Evolutionary conservation across 2,113 vertebrate species (phyloP).

Genomic region (Herpetotheres cachinnans): DNA sequence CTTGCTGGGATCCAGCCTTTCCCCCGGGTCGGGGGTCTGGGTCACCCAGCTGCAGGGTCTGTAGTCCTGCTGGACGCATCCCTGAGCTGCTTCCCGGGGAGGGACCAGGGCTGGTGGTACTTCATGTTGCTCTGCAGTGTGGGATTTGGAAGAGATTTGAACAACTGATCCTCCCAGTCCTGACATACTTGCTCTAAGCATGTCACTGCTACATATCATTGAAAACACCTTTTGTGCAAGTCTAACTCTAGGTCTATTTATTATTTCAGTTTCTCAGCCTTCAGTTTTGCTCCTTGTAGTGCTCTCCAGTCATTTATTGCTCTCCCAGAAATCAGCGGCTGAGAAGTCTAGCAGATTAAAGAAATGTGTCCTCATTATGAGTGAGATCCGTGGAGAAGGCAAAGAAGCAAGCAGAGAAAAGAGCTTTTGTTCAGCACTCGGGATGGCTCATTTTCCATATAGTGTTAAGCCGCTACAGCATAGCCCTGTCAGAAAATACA

Average conservation of each 20-base stretch:
- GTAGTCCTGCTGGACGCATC: background rate
- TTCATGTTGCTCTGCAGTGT: background rate
- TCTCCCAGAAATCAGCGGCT: background rate
- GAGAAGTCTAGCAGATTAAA: background rate
- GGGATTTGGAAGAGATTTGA: background rate
- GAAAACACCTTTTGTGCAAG: background rate
- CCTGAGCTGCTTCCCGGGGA: background rate
- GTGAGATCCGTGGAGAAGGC: background rate
- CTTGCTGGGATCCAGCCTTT: background rate
- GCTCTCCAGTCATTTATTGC: background rate
- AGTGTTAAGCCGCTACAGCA: background rate
- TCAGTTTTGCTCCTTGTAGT: background rate
- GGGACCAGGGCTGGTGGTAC: too few relatives aligned
- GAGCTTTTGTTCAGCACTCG: background rate
- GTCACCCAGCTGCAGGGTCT: fast-evolving
- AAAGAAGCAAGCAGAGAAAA: background rate
- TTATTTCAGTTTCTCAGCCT: background rate
- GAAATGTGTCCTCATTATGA: background rate
- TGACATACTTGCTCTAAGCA: background rate
- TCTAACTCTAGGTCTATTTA: background rate
- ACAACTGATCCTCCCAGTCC: background rate
- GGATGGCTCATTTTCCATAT: background rate
- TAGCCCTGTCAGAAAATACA: background rate
- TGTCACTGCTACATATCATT: background rate
- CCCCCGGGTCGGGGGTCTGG: fast-evolving